Evolutionary conservation across 2,888 invertebrate genomes (phyloP), one percentile per base, ranked within the genome.

Genomic region (Cantharis rufa): DNA sequence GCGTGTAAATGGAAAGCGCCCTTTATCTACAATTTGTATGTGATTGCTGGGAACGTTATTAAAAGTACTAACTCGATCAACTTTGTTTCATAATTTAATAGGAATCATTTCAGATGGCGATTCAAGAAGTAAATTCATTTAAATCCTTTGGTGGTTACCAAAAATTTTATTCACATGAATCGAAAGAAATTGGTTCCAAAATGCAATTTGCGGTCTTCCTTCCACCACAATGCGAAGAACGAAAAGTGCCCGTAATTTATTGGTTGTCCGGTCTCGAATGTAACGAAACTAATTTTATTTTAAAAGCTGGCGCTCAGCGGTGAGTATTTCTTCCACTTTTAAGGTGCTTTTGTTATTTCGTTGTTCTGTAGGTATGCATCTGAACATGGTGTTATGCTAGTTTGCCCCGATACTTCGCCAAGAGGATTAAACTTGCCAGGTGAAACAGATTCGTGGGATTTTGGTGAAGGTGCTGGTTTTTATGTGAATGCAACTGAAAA

Each of bases 381-480:
- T 4, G 91, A 96, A 84, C 91, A 95, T 85, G 95, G 95, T 0
- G 89, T 99, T 2, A 92, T 97, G 79, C 92, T 99, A 72, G 95
- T 99, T 2, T 95, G 94, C 77, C 98, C 99, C 0, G 99, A 99
- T 85, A 99, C 99, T 0, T 98, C 98, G 82, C 99, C 99, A 1
- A 91, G 98, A 83, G 96, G 95, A 7, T 91, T 95, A 11, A 94
- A 96, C 83, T 92, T 99, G 76, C 93, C 95, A 15, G 98, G 98
- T 0, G 97, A 99, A 89, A 94, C 96, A 85, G 97, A 97, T 48
- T 90, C 92, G 15, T 98, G 95, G 92, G 98, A 98, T 88, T 97
- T 99, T 89, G 99, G 99, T 27, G 93, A 94, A 10, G 96, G 96
- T 7, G 99, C 99, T 79, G 97, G 98, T 0, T 98, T 98, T 88